Conservation (phyloP, 2,113 vertebrate genomes). For the Callaeas wilsoni region DNA sequence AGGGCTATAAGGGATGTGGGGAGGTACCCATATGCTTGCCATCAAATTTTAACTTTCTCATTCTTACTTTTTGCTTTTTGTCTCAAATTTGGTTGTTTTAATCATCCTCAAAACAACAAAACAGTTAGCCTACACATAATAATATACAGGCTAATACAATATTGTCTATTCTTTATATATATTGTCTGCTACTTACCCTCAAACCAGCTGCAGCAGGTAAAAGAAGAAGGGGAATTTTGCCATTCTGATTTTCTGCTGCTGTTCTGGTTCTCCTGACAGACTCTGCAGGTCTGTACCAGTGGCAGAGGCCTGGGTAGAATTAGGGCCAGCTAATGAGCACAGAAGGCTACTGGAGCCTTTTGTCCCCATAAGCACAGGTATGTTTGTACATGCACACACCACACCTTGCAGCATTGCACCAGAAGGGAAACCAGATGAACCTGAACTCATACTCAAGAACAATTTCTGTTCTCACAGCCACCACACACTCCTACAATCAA, state of each 20-base stretch:
- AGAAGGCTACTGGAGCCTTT: not conserved
- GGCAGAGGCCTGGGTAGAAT: not conserved
- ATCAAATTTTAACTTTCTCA: not conserved
- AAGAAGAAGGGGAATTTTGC: not conserved
- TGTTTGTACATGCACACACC: fast-evolving
- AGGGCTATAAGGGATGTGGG: not conserved
- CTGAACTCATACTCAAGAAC: not conserved
- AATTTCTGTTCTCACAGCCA: not conserved
- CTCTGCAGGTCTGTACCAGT: not conserved
- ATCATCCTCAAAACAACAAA: not conserved
- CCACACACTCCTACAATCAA: not conserved
- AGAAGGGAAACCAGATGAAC: not conserved
- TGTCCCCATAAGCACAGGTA: not conserved
- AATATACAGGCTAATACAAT: not conserved
- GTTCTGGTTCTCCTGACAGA: not conserved
- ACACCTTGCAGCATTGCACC: not conserved
- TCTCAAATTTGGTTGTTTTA: not conserved
- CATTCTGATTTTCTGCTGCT: not conserved
- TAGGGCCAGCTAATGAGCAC: not conserved
- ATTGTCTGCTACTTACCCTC: not conserved
- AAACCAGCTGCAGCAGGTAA: not conserved
- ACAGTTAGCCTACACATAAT: not conserved
- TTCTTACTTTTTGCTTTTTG: not conserved
- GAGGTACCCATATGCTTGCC: not conserved
- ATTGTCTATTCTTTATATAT: not conserved